Conservation (phyloP, 92 coral and sea anemone species). For the Desmophyllum pertusum region DNA sequence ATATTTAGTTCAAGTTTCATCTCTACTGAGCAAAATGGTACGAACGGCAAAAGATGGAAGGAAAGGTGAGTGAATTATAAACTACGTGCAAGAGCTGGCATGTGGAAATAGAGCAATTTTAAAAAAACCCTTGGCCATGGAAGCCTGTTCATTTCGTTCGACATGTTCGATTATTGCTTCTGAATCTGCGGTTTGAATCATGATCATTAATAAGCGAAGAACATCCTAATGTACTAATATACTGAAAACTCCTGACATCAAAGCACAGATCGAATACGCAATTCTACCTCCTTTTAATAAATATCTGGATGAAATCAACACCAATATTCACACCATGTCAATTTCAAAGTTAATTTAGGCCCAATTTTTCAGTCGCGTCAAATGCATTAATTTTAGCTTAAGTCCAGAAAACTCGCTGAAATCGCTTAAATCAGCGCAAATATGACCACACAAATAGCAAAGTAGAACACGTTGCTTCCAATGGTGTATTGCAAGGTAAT, state of each 20-base stretch:
- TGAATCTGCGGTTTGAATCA: background rate
- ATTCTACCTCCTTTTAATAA: background rate
- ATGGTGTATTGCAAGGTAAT: too few species aligned
- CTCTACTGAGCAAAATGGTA: constrained; percentile 60
- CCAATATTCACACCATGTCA: too few species aligned
- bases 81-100: background rate
- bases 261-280: background rate
- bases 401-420: too few species aligned
- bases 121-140: background rate
- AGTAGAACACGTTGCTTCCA: too few species aligned
- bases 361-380: too few species aligned
- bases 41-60: constrained; percentile 85
- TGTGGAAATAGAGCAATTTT: background rate
- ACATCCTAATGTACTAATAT: background rate
- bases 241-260: background rate
- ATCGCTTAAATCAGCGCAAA: too few species aligned
- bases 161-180: too few species aligned
- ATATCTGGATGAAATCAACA: background rate
- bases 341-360: background rate
- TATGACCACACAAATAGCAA: too few species aligned
- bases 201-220: background rate
- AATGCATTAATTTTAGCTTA: too few species aligned
- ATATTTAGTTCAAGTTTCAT: background rate
- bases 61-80: constrained; percentile 55
- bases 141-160: background rate